Evolutionary conservation across 92 coral and sea anemone species (phyloP).

Genomic region (Siderastrea radians): DNA sequence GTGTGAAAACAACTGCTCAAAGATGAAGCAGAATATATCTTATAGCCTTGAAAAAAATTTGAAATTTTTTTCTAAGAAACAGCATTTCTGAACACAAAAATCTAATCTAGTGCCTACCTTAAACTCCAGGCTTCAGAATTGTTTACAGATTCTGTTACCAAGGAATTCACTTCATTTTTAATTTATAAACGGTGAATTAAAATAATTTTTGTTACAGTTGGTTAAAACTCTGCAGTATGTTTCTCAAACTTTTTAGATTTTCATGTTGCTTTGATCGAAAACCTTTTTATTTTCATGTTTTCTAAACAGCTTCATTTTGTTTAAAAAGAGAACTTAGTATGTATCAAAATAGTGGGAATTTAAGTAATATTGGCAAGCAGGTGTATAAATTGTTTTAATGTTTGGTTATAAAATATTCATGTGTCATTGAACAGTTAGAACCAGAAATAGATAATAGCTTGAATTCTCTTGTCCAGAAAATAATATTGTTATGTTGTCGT

Average conservation of each 20-base stretch:
- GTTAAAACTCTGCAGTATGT: not conserved
- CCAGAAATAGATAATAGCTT: not conserved
- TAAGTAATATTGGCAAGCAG: not conserved
- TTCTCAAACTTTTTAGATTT: not conserved
- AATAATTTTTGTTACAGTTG: not conserved
- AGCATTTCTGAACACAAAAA: too few relatives aligned
- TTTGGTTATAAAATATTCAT: constrained; percentile 22
- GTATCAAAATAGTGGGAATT: not conserved
- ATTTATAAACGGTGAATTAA: not conserved
- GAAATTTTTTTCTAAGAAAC: too few relatives aligned
- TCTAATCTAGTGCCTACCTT: constrained; percentile 3
- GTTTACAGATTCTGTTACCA: constrained; percentile 26
- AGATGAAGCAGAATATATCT: too few relatives aligned
- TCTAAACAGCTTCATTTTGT: not conserved
- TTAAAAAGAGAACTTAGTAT: not conserved
- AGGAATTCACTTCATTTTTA: constrained; percentile 30
- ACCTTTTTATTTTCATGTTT: not conserved
- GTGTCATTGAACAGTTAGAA: not conserved
- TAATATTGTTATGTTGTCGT: not conserved
- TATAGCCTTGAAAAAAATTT: too few relatives aligned
- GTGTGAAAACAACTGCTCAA: too few relatives aligned
- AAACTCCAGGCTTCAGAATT: not conserved
- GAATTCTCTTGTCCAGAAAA: not conserved
- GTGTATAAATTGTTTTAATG: constrained; percentile 9
- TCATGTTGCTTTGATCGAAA: not conserved